Evolutionary conservation across 2,797 vertebrate genomes (phyloP).

Genomic region (Hydrolagus colliei): DNA sequence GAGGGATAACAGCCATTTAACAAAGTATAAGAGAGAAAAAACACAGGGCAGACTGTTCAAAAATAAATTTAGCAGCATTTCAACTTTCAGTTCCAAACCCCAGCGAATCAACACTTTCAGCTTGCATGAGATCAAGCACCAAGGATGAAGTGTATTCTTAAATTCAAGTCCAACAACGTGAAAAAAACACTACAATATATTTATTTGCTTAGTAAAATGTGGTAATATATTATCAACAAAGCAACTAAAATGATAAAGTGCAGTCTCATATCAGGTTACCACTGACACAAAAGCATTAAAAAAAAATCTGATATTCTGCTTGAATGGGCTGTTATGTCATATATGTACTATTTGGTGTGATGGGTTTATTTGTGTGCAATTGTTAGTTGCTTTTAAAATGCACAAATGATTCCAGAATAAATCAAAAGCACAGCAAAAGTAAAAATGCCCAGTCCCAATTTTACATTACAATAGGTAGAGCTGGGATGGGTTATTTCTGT

Average conservation of each 20-base stretch:
- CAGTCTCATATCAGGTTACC: slow-evolving; percentile 11
- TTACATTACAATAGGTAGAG: neutral
- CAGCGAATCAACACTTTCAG: slow-evolving; percentile 17
- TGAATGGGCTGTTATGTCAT: neutral
- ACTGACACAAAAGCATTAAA: neutral
- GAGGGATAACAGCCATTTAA: slow-evolving; percentile 31
- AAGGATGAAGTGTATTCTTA: slow-evolving; percentile 29
- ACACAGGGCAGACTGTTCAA: slow-evolving; percentile 19
- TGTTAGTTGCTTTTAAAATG: slow-evolving; percentile 10
- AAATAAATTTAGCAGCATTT: slow-evolving; percentile 29
- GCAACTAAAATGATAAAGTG: slow-evolving; percentile 28
- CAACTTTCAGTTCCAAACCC: slow-evolving; percentile 29
- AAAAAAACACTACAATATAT: neutral
- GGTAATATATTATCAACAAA: slow-evolving; percentile 20
- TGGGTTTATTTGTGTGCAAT: neutral
- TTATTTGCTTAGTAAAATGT: neutral
- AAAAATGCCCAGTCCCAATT: slow-evolving; percentile 2
- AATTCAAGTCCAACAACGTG: slow-evolving; percentile 19
- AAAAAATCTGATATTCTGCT: neutral
- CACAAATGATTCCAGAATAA: slow-evolving; percentile 29
- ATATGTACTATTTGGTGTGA: neutral
- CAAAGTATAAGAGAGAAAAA: neutral
- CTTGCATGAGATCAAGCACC: slow-evolving; percentile 24
- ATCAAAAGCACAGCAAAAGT: slow-evolving; percentile 17
- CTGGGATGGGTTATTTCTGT: slow-evolving; percentile 4